Percentiles rank a stretch among this genome's conserved stretches.
phyloP scores from a whole-genome alignment of 1,140 invertebrate species.

The Drosophila arizonae region DNA sequence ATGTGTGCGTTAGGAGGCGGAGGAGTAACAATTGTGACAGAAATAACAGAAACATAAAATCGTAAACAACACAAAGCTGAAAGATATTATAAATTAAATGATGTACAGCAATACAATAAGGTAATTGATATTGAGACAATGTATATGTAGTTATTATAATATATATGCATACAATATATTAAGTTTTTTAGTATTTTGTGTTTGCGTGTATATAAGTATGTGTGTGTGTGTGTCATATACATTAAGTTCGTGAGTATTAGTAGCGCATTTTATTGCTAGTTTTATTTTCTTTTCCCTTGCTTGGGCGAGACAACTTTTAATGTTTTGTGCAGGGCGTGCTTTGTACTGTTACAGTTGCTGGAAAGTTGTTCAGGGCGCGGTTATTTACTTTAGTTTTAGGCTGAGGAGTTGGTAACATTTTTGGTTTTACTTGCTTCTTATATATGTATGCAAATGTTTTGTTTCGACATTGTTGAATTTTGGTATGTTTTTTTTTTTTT shows the following conservation, averaged over 20 bases:
- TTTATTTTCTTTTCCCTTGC: constrained; percentile 13
- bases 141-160: constrained; percentile 25
- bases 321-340: constrained; percentile 43
- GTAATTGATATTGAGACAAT: constrained; percentile 25
- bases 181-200: constrained; percentile 62
- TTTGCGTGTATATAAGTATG: constrained; percentile 59
- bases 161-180: constrained; percentile 33
- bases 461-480: constrained; percentile 43
- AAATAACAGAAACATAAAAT: constrained; percentile 32
- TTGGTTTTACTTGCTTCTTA: constrained; percentile 27
- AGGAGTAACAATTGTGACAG: constrained; percentile 37
- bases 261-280: constrained; percentile 33
- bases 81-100: constrained; percentile 25
- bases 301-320: constrained; percentile 22
- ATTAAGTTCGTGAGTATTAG: constrained; percentile 47
- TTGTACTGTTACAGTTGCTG: constrained; percentile 42
- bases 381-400: background rate
- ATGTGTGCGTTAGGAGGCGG: constrained; percentile 59
- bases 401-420: constrained; percentile 24
- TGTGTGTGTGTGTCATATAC: constrained; percentile 34
- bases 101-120: constrained; percentile 47
- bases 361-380: constrained; percentile 31
- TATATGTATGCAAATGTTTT: constrained; percentile 49
- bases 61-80: constrained; percentile 13
- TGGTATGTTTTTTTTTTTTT: constrained; percentile 34